Base-by-base conservation (phyloP, 2,113 vertebrate genomes). In the Oceanites oceanicus region DNA sequence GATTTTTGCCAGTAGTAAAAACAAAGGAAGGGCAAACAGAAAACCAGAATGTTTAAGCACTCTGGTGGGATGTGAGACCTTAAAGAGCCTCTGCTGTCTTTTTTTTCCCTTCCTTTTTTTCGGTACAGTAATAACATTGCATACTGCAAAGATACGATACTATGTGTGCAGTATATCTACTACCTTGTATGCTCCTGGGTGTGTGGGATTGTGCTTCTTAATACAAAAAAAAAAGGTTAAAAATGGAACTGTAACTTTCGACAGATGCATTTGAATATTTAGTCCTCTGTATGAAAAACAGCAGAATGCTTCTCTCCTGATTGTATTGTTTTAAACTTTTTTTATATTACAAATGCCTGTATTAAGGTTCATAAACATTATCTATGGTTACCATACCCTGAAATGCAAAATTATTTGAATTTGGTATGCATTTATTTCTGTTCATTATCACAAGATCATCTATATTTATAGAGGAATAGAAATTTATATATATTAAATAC, bases 381-480 rank as follows among this genome's bases (percentile, higher is more conserved):
- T 98, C 97, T 97, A 90, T 98, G 95, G 83, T 87, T 98, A 96
- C 97, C 97, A 94, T 98, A 97, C 96, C 94, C 97, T 97, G 94
- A 98, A 98, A 97, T 98, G 97, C 98, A 98, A 98, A 97, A 97
- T 96, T 98, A 92, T 97, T 98, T 98, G 97, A 98, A 97, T 97
- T 98, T 98, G 97, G 97, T 98, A 98, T 98, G 98, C 98, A 98
- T 99, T 99, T 99, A 98, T 98, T 98, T 98, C 98, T 98, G 97
- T 98, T 98, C 98, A 97, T 98, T 99, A 98, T 98, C 97, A 98
- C 98, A 98, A 99, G 98, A 98, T 98, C 98, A 98, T 99, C 98
- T 99, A 99, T 99, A 99, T 99, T 99, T 99, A 99, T 99, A 99
- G 98, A 99, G 98, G 98, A 98, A 98, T 99, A 98, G 98, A 98